Base-by-base conservation (phyloP, 1,140 invertebrate genomes). In the Mylabris phalerata region DNA sequence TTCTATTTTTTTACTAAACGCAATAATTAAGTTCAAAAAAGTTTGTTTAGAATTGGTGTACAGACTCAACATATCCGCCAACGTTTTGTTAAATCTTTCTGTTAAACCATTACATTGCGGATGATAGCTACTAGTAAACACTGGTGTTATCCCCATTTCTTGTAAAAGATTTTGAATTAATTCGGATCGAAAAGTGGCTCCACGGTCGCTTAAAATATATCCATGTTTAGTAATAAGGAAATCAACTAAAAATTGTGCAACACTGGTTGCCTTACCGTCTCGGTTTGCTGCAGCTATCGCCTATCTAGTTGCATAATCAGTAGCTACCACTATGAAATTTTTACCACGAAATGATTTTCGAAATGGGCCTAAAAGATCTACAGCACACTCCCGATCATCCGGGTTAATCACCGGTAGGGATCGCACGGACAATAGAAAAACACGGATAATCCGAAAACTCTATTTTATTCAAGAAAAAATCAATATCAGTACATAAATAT, bases 71-170 rank as follows among this genome's bases (percentile, higher is more conserved):
- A 65, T 63, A 47, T 67, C 52, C 32, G 58, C 63, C 24, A 67
- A 42, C 9, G 63, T 67, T 57, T 51, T 48, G 51, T 77, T 75
- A 24, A 66, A 65, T 5, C 71, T 25, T 60, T 70, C 71, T 6
- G 71, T 63, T 24, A 67, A 27, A 4, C 67, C 71, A 52, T 73
- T 73, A 9, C 49, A 57, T 13, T 64, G 40, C 48, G 71, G 70
- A 59, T 70, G 71, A 48, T 73, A 74, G 1, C 64, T 47, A n/a
- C 69, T 73, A 0, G 69, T 73, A 40, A 64, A 67, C 19, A 32
- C 19, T 9, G 44, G 56, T 9, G 39, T 57, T 9, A 48, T 61
- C 39, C 62, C 64, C 64, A 64, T 62, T 24, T 27, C 49, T 49
- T 52, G 26, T 9, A 65, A 39, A 19, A 68, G 47, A 44, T 62